Evolutionary conservation across 2,797 vertebrate genomes (phyloP).

Genomic region (Melanotaenia maccullochi): DNA sequence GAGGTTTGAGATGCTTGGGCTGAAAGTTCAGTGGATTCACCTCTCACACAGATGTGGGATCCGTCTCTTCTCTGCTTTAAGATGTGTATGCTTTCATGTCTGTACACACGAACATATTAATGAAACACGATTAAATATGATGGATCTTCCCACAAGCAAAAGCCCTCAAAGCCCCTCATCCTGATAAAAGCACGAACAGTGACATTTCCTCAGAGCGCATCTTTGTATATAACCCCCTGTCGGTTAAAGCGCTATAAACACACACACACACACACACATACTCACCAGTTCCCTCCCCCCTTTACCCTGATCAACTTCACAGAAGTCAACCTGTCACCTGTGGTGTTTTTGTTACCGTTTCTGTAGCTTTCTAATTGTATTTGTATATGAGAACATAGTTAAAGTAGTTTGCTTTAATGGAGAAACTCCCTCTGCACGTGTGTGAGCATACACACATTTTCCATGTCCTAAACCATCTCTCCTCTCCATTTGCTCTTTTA

Average conservation of each 20-base stretch:
- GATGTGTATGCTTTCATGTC: slow-evolving; percentile 3
- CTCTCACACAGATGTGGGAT: slow-evolving; percentile 12
- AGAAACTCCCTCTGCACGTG: slow-evolving; percentile 18
- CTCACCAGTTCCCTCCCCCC: slow-evolving; percentile 6
- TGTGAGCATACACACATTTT: slow-evolving; percentile 9
- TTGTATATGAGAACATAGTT: slow-evolving; percentile 22
- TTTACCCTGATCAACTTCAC: slow-evolving; percentile 31
- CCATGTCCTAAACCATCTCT: slow-evolving; percentile 26
- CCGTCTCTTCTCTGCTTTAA: rapidly evolving
- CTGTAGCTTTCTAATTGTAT: slow-evolving; percentile 19
- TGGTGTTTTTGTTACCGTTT: slow-evolving; percentile 25
- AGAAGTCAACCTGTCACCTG: slow-evolving; percentile 52
- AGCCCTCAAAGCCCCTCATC: slow-evolving; percentile 50
- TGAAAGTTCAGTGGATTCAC: slow-evolving; percentile 20
- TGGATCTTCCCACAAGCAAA: slow-evolving; percentile 58
- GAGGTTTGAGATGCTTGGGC: slow-evolving; percentile 7
- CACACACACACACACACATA: slow-evolving; percentile 2
- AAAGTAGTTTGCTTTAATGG: slow-evolving; percentile 19
- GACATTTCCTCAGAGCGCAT: slow-evolving; percentile 57
- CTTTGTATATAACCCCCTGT: slow-evolving; percentile 34
- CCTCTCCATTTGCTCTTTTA: slow-evolving; percentile 28
- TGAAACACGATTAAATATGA: slow-evolving; percentile 60
- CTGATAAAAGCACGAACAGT: slow-evolving; percentile 68
- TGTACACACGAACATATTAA: slow-evolving; percentile 41
- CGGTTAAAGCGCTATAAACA: slow-evolving; percentile 2